Evolutionary conservation across 2,797 vertebrate genomes (phyloP).

Genomic region (Danionella dracula): DNA sequence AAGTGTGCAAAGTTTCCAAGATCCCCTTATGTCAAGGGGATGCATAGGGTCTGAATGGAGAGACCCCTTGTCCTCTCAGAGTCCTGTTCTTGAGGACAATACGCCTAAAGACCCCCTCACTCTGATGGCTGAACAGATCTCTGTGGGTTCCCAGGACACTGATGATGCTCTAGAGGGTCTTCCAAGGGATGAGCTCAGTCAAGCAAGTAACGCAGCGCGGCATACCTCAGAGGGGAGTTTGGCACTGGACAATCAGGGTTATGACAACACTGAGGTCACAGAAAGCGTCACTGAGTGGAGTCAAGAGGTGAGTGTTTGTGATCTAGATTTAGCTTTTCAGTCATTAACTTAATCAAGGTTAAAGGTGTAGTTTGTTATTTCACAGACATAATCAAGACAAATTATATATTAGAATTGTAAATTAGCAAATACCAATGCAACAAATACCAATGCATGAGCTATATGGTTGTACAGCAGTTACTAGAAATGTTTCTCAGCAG

Average conservation of each 20-base stretch:
- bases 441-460: no score
- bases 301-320: conserved; percentile 69
- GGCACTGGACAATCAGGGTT: conserved; percentile 55
- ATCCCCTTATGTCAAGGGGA: conserved; percentile 60
- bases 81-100: background rate
- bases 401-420: no score
- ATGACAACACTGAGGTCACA: conserved; percentile 68
- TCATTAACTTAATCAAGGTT: no score
- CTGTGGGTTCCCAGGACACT: conserved; percentile 29
- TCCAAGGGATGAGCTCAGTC: conserved; percentile 35
- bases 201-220: conserved; percentile 40
- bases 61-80: conserved; percentile 31
- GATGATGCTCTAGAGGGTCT: conserved; percentile 36
- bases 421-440: no score
- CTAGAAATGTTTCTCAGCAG: no score
- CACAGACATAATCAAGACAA: no score
- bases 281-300: conserved; percentile 81
- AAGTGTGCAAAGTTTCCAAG: conserved; percentile 63
- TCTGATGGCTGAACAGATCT: conserved; percentile 35
- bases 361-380: no score
- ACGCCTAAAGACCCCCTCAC: conserved; percentile 21
- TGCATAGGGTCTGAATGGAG: conserved; percentile 25
- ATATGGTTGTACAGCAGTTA: no score
- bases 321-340: no score
- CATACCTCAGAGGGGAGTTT: conserved; percentile 58